phyloP scores from a whole-genome alignment of 2,113 vertebrate species.

The Cepphus grylle region DNA sequence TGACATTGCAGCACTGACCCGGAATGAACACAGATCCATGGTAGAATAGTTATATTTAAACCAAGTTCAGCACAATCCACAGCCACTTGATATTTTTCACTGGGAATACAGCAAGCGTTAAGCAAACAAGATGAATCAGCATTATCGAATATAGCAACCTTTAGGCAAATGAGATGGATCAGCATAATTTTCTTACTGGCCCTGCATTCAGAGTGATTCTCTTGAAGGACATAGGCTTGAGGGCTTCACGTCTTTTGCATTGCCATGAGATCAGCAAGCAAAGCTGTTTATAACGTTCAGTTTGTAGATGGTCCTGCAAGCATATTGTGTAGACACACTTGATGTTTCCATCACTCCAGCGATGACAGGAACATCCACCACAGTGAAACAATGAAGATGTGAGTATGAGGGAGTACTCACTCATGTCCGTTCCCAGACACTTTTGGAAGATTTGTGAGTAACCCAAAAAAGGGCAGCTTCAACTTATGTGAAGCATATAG shows the following conservation, averaged over 20 bases:
- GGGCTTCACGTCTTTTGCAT: background rate
- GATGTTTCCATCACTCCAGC: background rate
- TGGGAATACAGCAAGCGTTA: background rate
- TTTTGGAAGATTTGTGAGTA: background rate
- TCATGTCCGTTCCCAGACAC: background rate
- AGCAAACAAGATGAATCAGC: background rate
- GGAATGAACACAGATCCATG: background rate
- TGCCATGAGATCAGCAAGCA: background rate
- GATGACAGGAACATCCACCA: too few relatives aligned
- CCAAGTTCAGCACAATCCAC: background rate
- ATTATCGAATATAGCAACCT: constrained; percentile 14
- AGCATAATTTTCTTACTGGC: background rate
- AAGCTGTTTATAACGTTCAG: background rate
- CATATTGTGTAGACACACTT: background rate
- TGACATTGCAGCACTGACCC: background rate
- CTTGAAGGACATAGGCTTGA: background rate
- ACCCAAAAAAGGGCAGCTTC: background rate
- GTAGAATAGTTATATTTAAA: background rate
- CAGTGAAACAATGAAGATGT: background rate
- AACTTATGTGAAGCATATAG: background rate
- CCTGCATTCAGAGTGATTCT: background rate
- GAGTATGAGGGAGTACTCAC: background rate
- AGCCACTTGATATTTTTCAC: background rate
- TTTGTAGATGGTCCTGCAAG: background rate
- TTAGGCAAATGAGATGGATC: background rate